A percentile compares a stretch with the other conserved stretches of the same genome.
These are phyloP conservation scores for Marcusenius ussheri DNA, from an alignment of 2,113 vertebrate species.

Conservation along the genomic window DNA sequence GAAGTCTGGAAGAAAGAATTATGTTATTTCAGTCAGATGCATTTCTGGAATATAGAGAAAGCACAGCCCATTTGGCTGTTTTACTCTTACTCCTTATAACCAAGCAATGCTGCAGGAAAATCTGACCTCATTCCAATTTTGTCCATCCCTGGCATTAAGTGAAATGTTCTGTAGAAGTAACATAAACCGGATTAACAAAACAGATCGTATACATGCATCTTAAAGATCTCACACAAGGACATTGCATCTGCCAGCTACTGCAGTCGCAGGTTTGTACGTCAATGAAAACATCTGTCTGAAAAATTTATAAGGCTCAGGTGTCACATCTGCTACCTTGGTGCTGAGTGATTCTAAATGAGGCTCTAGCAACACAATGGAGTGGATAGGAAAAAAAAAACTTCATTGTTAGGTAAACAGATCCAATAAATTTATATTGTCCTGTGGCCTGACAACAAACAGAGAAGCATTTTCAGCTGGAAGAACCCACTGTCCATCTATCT, in stretches of 20 bases:
- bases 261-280: neutral
- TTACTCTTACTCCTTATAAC: neutral
- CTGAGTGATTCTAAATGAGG: neutral
- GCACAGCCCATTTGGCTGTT: neutral
- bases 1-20: slow-evolving; percentile 36
- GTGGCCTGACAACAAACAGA: neutral
- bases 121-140: slow-evolving; percentile 46
- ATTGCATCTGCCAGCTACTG: neutral
- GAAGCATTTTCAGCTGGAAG: neutral
- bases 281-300: neutral
- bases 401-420: neutral
- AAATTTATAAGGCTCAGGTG: neutral
- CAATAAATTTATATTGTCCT: neutral
- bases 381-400: neutral
- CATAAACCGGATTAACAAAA: neutral
- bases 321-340: neutral
- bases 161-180: slow-evolving; percentile 41
- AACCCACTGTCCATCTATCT: neutral
- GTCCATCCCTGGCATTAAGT: slow-evolving; percentile 20
- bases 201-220: neutral
- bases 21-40: neutral
- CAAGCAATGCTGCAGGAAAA: neutral
- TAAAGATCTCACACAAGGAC: neutral
- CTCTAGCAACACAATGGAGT: neutral
- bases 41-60: neutral